These are phyloP conservation scores for Sinopyrophorus schimmeli DNA, from an alignment of 2,888 invertebrate species.

Conservation along the genomic window DNA sequence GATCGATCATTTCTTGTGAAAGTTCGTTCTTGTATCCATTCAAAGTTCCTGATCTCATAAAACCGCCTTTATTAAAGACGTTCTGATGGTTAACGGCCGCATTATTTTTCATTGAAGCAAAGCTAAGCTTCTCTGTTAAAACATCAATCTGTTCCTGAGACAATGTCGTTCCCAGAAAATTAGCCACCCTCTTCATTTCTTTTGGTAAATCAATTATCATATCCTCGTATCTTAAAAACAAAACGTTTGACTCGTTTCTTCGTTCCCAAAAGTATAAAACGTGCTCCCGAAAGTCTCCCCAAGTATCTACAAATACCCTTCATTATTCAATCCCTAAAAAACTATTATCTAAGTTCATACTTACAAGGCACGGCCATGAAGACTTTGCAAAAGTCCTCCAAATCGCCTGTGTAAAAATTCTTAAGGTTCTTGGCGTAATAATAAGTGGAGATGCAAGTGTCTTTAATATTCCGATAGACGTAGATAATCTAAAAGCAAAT, in stretches of 20 bases:
- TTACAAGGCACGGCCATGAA: slow-evolving; percentile 70
- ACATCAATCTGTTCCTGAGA: neutral
- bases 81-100: neutral
- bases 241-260: neutral
- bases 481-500: slow-evolving; percentile 75
- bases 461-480: slow-evolving; percentile 86
- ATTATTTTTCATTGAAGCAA: neutral
- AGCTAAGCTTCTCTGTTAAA: neutral
- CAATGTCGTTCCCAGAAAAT: neutral
- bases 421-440: slow-evolving; percentile 78
- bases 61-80: neutral
- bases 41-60: neutral
- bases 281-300: neutral
- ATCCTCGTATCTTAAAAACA: neutral
- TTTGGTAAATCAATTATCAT: neutral
- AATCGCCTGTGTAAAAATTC: slow-evolving; percentile 60
- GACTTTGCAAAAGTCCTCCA: slow-evolving; percentile 76
- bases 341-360: too few relatives aligned
- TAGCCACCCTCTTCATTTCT: neutral
- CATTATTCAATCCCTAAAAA: too few relatives aligned
- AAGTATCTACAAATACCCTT: too few relatives aligned
- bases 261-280: neutral
- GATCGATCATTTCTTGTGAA: neutral
- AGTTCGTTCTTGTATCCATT: neutral
- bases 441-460: slow-evolving; percentile 80